Evolutionary conservation across 92 coral and sea anemone genomes (phyloP).

Genomic region (Heteractis magnifica): DNA sequence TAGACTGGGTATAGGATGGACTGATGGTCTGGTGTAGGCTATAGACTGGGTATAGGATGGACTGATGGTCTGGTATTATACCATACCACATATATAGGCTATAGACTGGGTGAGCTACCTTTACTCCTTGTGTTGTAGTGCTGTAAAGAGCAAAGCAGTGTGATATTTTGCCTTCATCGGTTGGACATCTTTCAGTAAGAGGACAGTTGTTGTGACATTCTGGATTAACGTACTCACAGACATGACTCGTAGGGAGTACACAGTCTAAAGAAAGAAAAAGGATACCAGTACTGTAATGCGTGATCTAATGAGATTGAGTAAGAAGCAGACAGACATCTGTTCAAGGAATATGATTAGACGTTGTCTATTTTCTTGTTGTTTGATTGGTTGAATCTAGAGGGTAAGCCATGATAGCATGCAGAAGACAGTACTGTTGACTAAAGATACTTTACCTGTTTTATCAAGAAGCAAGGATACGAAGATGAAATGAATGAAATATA

Average conservation of each 20-base stretch:
- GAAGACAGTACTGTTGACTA: neutral
- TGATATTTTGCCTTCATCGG: constrained; percentile 15
- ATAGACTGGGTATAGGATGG: neutral
- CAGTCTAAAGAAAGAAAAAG: neutral
- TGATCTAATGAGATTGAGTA: no score
- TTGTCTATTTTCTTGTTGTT: no score
- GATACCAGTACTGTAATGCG: neutral
- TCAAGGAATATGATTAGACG: no score
- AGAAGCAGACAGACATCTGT: no score
- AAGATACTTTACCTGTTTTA: neutral
- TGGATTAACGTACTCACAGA: constrained; percentile 23
- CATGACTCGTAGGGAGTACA: constrained; percentile 6
- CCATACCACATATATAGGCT: neutral
- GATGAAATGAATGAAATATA: neutral
- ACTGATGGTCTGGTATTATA: neutral
- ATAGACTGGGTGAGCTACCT: neutral
- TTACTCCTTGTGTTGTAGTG: constrained; percentile 16
- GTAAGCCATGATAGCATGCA: no score
- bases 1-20: no score
- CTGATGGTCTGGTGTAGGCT: no score
- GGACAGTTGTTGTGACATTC: constrained; percentile 21
- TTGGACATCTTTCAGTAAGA: neutral
- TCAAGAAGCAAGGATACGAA: neutral
- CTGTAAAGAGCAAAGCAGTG: constrained; percentile 41
- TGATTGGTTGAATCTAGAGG: no score